Evolutionary conservation across 2,888 invertebrate genomes (phyloP).

Genomic region (Ophioninae sp.): DNA sequence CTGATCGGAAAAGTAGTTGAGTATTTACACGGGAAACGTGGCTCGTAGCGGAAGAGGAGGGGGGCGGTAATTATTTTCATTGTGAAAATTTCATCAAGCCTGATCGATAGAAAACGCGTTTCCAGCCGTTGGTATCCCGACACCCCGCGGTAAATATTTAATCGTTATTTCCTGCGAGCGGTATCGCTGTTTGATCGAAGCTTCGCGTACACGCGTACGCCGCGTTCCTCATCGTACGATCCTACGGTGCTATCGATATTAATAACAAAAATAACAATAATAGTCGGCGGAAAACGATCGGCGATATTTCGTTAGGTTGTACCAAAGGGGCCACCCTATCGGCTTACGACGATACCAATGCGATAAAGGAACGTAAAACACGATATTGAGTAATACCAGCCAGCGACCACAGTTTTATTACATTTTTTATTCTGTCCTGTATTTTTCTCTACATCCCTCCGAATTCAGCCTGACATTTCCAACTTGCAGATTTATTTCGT

Average conservation of each 20-base stretch:
- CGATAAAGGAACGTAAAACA: background rate
- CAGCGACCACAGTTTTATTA: too few species aligned
- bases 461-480: background rate
- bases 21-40: background rate
- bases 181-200: background rate
- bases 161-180: background rate
- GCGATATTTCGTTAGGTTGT: too few species aligned
- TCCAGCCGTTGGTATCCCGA: background rate
- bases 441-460: background rate
- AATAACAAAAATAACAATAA: background rate
- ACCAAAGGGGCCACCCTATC: background rate
- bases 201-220: background rate
- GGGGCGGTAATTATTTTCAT: background rate
- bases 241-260: background rate
- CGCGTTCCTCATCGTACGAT: background rate
- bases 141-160: background rate
- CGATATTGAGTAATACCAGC: background rate
- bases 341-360: background rate
- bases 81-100: background rate
- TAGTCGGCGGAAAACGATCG: too few species aligned
- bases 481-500: conserved; percentile 86
- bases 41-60: too few species aligned
- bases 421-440: background rate
- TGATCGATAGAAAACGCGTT: background rate
- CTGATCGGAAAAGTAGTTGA: background rate